Base-by-base conservation (phyloP, 1,140 invertebrate species). In the Drosophila ananassae region DNA sequence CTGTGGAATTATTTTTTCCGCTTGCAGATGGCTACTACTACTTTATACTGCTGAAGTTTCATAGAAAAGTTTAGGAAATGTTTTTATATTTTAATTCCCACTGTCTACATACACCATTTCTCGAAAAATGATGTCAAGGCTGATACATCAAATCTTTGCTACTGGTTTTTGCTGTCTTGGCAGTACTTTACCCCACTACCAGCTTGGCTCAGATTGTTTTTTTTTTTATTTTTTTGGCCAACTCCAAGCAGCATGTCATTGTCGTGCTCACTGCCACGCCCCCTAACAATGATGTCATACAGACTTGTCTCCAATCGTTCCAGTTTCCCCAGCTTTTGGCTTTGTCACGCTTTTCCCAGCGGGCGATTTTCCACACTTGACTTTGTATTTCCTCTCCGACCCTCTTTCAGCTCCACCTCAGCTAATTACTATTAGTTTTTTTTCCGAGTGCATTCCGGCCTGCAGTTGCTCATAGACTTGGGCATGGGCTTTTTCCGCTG, bases 221-320 rank as follows among this genome's bases (percentile, higher is more conserved):
- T 3, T 44, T 56, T 17, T n/a, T 30, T 55, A 13, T 46, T 58
- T 46, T 58, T 58, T 57, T 34, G 30, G 44, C 10, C 44, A 56
- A 69, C 63, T 69, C 46, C 44, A 30, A 56, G 25, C 34, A 12
- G 30, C 63, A 55, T 69, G 63, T 69, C 67, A 67, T 56, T 68
- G 66, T 67, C 37, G 48, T 55, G 58, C 21, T 44, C 28, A 44
- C 30, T 34, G 60, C 22, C 32, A 57, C 64, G 44, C 66, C 67
- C 64, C 64, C 64, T 28, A 21, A n/a, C 41, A 63, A 81, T 81
- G 79, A 81, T 81, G 79, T 83, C 79, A 81, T 73, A 39, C 60
- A 50, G 25, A 39, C 50, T 62, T 54, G 25, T 32, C 30, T 17
- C 12, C 30, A 50, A 56, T 41, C 79, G 75, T 54, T 69, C 75